These are phyloP conservation scores for Zeugodacus cucurbitae DNA, from an alignment of 1,140 invertebrate genomes.

Conservation along the genomic window DNA sequence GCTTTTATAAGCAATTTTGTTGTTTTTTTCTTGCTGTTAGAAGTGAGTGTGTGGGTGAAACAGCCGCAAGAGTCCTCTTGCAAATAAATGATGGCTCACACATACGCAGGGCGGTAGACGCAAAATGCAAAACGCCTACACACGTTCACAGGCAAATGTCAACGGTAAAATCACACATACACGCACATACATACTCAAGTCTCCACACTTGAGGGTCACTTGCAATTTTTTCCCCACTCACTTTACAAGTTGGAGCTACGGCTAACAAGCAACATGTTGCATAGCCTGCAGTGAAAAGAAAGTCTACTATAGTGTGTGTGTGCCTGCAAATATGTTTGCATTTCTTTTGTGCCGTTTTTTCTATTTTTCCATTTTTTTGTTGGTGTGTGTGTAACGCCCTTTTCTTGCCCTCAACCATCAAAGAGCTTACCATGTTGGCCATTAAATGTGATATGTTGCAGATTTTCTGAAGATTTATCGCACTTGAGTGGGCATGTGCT, in stretches of 20 bases:
- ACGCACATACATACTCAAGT: background rate
- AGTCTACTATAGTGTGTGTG: background rate
- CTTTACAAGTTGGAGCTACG: background rate
- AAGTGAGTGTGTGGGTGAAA: background rate
- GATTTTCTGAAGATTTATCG: conserved; percentile 28
- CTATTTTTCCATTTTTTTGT: background rate
- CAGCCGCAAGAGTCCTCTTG: background rate
- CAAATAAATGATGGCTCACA: background rate
- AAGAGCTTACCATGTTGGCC: conserved; percentile 10
- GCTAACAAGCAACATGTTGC: conserved; percentile 16
- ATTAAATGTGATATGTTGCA: conserved; percentile 27
- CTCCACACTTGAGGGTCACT: background rate
- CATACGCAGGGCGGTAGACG: background rate
- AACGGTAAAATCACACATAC: background rate
- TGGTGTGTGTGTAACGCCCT: background rate
- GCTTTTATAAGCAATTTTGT: background rate
- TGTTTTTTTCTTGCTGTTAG: background rate
- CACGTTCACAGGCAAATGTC: background rate
- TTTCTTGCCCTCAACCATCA: background rate
- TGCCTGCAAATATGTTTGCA: conserved; percentile 18
- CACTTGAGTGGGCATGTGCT: conserved; percentile 2
- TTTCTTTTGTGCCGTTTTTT: background rate
- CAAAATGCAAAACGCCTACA: background rate
- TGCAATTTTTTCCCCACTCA: background rate
- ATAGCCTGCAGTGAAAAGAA: background rate